Evolutionary conservation across 2,888 invertebrate species (phyloP).

Genomic region (Cephus nigrinus): DNA sequence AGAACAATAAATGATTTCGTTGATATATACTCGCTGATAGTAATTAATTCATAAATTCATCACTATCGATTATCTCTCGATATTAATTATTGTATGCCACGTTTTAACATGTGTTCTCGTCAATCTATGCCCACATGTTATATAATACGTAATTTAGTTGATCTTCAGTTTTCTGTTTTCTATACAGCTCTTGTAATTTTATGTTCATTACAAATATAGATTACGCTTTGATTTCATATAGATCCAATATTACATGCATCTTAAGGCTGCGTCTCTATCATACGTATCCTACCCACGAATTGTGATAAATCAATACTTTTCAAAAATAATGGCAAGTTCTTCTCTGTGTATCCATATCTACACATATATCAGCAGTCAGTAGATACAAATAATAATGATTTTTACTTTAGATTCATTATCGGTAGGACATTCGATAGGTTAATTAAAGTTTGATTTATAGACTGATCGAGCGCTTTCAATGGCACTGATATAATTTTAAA

Average conservation of each 20-base stretch:
- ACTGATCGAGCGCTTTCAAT: not conserved
- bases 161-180: too few species aligned
- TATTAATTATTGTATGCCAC: not conserved
- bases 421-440: not conserved
- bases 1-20: not conserved
- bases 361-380: not conserved
- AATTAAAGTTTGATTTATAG: not conserved
- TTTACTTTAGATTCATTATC: not conserved
- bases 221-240: not conserved
- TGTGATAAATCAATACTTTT: not conserved
- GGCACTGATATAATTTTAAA: not conserved
- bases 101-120: not conserved
- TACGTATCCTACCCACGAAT: not conserved
- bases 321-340: not conserved
- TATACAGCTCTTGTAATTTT: not conserved
- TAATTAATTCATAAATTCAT: not conserved
- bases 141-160: not conserved
- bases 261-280: not conserved
- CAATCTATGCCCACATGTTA: not conserved
- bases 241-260: not conserved
- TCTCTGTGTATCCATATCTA: not conserved
- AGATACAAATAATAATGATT: not conserved
- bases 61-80: not conserved
- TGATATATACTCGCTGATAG: not conserved
- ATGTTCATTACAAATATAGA: not conserved